Conservation (phyloP, 2,888 invertebrate genomes). For the Heteromyza rotundicornis region DNA sequence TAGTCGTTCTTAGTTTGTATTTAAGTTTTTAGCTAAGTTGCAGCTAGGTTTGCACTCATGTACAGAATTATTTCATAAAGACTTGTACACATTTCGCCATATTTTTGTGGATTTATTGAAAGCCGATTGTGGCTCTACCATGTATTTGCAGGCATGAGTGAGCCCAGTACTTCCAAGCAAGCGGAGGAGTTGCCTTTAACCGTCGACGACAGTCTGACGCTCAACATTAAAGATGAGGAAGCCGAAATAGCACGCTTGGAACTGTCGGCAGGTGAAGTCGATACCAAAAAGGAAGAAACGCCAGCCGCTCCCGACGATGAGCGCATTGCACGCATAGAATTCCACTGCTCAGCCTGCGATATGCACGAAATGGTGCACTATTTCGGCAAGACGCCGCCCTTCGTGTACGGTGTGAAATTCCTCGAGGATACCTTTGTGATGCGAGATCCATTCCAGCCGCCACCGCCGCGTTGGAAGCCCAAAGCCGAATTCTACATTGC, state of each 20-base stretch:
- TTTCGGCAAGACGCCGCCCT: slow-evolving; percentile 77
- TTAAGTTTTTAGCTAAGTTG: background rate
- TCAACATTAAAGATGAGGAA: slow-evolving; percentile 41
- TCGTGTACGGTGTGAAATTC: slow-evolving; percentile 70
- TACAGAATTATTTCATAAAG: too few relatives aligned
- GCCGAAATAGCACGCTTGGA: slow-evolving; percentile 49
- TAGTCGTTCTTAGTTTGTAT: background rate
- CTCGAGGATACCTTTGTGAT: slow-evolving; percentile 79
- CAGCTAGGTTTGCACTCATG: too few relatives aligned
- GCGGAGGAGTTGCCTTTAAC: background rate
- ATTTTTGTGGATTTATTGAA: too few relatives aligned
- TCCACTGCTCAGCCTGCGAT: slow-evolving; percentile 70
- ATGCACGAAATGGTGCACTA: slow-evolving; percentile 77
- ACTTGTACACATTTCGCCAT: too few relatives aligned
- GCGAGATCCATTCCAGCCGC: slow-evolving; percentile 84
- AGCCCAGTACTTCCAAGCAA: slow-evolving; percentile 28
- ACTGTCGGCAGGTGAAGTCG: slow-evolving; percentile 20
- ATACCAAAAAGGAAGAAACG: slow-evolving; percentile 6
- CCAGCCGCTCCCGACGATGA: slow-evolving; percentile 43
- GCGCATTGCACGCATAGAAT: slow-evolving; percentile 53
- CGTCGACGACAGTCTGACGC: slow-evolving; percentile 31
- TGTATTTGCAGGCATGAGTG: background rate
- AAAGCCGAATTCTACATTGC: slow-evolving; percentile 75
- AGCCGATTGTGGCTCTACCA: too few relatives aligned
- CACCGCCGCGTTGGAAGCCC: slow-evolving; percentile 63